phyloP scores from a whole-genome alignment of 2,797 vertebrate genomes.

The Acanthopagrus latus region DNA sequence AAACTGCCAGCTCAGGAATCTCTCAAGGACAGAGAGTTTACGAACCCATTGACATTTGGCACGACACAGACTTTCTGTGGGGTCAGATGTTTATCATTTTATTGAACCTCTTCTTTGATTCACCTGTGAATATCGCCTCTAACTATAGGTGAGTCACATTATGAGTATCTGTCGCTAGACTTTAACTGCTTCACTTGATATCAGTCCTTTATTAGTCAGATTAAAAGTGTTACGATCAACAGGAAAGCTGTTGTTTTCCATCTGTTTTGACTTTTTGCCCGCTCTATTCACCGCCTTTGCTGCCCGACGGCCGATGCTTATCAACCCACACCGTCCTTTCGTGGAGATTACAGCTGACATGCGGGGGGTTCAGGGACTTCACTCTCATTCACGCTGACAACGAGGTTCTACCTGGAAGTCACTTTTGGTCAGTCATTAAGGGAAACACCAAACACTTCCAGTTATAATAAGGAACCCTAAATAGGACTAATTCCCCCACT shows the following conservation, averaged over 20 bases:
- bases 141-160: background rate
- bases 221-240: background rate
- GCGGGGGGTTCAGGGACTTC: constrained; percentile 33
- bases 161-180: background rate
- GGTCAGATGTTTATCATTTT: constrained; percentile 26
- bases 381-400: constrained; percentile 18
- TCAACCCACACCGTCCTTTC: background rate
- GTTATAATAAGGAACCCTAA: background rate
- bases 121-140: background rate
- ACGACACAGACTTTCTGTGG: background rate
- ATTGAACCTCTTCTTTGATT: background rate
- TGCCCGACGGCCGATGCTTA: constrained; percentile 1
- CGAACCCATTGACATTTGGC: background rate
- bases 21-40: background rate
- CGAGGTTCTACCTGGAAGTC: background rate
- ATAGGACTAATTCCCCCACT: background rate
- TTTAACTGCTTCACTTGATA: background rate
- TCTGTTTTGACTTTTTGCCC: background rate
- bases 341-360: constrained; percentile 21
- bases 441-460: background rate
- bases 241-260: background rate
- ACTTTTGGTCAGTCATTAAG: background rate
- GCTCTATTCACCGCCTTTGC: background rate
- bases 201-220: background rate
- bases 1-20: background rate